Percentiles rank a stretch among this genome's conserved stretches.
Evolutionary conservation across 2,113 vertebrate genomes (phyloP).

Genomic region (Cryptoleucopteryx plumbea): DNA sequence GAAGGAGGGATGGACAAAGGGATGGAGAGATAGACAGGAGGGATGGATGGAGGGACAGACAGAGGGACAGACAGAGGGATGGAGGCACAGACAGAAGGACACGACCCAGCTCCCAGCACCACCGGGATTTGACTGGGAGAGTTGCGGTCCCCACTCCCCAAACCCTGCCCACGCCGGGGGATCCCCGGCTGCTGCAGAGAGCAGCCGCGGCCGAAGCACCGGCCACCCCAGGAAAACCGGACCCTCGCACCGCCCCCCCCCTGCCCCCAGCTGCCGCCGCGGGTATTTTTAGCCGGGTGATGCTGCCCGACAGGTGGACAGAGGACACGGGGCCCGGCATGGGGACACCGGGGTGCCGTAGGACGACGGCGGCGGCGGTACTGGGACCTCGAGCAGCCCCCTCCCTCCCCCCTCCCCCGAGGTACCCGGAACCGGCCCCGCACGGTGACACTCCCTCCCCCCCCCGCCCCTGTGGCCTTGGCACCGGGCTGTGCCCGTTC

Average conservation of each 20-base stretch:
- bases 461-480: not conserved
- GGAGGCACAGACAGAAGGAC: not conserved
- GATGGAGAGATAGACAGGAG: no score
- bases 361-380: not conserved
- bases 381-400: no score
- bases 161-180: no score
- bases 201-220: no score
- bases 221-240: no score
- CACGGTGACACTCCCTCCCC: not conserved
- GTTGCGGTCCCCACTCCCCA: not conserved
- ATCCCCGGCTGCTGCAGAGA: not conserved
- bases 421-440: no score
- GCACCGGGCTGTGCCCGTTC: not conserved
- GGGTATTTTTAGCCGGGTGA: slow-evolving; percentile 60
- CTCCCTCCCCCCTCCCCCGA: no score
- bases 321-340: not conserved
- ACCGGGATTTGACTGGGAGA: not conserved
- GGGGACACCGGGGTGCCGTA: not conserved
- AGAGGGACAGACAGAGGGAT: no score
- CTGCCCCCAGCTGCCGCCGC: no score
- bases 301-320: slow-evolving; percentile 4
- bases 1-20: not conserved
- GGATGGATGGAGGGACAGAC: no score
- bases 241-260: no score
- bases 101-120: not conserved